Base-by-base conservation (phyloP, 2,888 invertebrate genomes). In the Platynereis dumerilii region DNA sequence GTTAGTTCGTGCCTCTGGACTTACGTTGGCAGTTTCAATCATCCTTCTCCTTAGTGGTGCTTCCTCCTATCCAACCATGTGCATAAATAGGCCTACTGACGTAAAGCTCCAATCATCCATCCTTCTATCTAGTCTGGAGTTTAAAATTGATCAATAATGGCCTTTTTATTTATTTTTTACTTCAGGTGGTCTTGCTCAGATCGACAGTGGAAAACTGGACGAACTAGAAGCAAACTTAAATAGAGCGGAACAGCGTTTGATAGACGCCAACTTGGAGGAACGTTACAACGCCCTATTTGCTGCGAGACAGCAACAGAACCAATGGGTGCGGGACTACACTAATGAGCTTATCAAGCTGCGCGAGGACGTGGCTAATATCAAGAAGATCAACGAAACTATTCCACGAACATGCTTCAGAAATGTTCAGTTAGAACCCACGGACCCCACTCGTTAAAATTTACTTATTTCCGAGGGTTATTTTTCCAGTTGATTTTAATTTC, bases 201-300 rank as follows among this genome's bases (percentile, higher is more conserved):
- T 83, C 10, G 78, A 82, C 67, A 76, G 74, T 26, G 72, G 71
- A 5, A 82, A 83, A 39, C 74, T 86, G 64, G 81, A 81, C 29
- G 75, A 80, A 17, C 74, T 86, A 65, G 86, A 86, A 72, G 54
- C 59, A 42, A 75, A 82, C 58, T 73, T 86, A 22, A 75, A 76
- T 22, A 73, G 74, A 12, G 80, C 83, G 10, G 82, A 83, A 64
- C 61, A 70, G 39, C 24, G 73, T 15, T 67, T 84, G 58, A 64
- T 60, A 27, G 73, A 74, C 27, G 77, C 79, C 2, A 70, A 80
- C 48, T 70, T 84, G 26, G 80, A 80, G n/a, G 64, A 56, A 1
- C 76, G 79, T 58, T 78, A 75, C 66, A 68, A 67, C 10, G 69
- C 71, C 17, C 70, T 80, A 29, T 67, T 72, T 7, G 58, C 39